phyloP scores from a whole-genome alignment of 2,797 vertebrate genomes.

The Falco biarmicus region DNA sequence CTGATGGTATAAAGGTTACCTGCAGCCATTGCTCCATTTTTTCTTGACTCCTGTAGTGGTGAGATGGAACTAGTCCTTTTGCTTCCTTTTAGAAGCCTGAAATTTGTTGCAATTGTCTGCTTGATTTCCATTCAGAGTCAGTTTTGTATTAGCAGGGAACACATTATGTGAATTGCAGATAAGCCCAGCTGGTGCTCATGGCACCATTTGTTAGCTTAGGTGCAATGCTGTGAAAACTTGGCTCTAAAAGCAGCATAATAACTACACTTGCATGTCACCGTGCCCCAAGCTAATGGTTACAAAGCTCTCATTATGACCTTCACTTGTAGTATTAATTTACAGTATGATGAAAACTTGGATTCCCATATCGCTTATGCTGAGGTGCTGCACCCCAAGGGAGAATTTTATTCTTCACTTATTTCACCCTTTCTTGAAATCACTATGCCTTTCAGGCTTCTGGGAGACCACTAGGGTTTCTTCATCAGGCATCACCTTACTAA shows the following conservation, averaged over 20 bases:
- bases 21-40: background rate
- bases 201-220: conserved; percentile 12
- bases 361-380: background rate
- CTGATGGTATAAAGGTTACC: background rate
- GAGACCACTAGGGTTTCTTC: background rate
- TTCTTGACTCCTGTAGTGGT: background rate
- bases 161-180: background rate
- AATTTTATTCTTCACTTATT: background rate
- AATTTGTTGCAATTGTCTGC: background rate
- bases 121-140: background rate
- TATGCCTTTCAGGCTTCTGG: background rate
- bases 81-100: conserved; percentile 3
- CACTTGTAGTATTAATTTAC: background rate
- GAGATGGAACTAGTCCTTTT: background rate
- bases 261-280: background rate
- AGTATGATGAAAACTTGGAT: conserved; percentile 9
- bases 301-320: conserved; percentile 20
- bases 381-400: background rate
- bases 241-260: background rate
- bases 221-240: background rate
- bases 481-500: background rate
- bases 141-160: background rate
- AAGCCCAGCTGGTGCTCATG: background rate
- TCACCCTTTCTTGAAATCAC: background rate
- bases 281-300: conserved; percentile 7